Evolutionary conservation across 1,140 invertebrate genomes (phyloP).

Genomic region (Atopsyche davidsoni): DNA sequence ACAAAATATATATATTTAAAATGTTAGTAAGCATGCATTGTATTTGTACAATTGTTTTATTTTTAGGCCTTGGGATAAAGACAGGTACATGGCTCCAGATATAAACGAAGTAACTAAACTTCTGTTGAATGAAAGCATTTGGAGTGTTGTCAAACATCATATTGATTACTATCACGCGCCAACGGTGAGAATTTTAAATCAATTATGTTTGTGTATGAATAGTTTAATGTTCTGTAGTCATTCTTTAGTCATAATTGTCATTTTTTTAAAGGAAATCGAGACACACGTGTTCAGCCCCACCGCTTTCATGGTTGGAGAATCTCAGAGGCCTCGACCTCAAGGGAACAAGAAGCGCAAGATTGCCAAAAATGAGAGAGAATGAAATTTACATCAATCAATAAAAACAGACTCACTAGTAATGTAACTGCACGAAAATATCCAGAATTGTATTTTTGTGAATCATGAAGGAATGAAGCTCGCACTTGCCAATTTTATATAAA

Average conservation of each 20-base stretch:
- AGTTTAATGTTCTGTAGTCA: neutral
- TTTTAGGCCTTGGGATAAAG: slow-evolving; percentile 56
- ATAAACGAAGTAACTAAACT: slow-evolving; percentile 56
- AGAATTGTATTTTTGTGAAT: too few species aligned
- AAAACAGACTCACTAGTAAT: too few species aligned
- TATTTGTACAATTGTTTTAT: slow-evolving; percentile 20
- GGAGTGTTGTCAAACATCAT: slow-evolving; percentile 45
- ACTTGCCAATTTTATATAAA: too few species aligned
- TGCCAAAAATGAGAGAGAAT: slow-evolving; percentile 10
- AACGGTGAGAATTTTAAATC: slow-evolving; percentile 28
- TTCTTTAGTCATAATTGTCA: slow-evolving; percentile 1
- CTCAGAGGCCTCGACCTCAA: slow-evolving; percentile 29
- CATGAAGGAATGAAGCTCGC: too few species aligned
- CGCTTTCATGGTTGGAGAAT: slow-evolving; percentile 34
- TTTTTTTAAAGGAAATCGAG: slow-evolving; percentile 38
- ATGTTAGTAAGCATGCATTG: neutral
- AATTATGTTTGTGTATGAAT: neutral
- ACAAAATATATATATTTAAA: too few species aligned
- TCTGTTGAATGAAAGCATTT: slow-evolving; percentile 54
- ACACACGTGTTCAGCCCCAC: slow-evolving; percentile 47
- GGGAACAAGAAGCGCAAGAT: slow-evolving; percentile 22
- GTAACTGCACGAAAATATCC: too few species aligned
- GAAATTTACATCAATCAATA: too few species aligned
- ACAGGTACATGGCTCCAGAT: slow-evolving; percentile 63
- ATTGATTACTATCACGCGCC: slow-evolving; percentile 44